A percentile compares a stretch with the other conserved stretches of the same genome.
Conservation (phyloP, 2,797 vertebrate genomes). For the Hyperoplus immaculatus region DNA sequence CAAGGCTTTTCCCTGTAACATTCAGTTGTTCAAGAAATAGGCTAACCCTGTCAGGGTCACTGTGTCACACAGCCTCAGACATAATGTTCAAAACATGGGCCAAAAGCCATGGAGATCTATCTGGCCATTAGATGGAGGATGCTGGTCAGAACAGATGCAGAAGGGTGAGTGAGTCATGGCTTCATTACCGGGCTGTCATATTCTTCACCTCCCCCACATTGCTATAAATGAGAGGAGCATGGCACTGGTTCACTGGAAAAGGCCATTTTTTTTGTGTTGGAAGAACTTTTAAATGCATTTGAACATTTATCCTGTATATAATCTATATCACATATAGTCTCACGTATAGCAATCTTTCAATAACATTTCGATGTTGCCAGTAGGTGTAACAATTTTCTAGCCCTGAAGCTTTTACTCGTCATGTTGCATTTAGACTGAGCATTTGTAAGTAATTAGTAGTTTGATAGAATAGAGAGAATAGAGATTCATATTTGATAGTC, state of each 20-base stretch:
- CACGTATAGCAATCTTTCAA: no score
- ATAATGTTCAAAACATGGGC: background rate
- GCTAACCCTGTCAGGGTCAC: background rate
- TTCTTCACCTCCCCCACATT: background rate
- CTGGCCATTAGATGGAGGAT: no score
- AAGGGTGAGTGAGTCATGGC: background rate
- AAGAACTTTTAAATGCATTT: no score
- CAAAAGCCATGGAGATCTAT: no score
- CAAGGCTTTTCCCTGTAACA: no score
- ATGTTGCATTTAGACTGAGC: slow-evolving; percentile 5
- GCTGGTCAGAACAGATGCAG: background rate
- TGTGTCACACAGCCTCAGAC: background rate
- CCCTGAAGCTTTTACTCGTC: slow-evolving; percentile 4
- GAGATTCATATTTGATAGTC: no score
- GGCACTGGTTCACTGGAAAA: background rate
- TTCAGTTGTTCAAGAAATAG: background rate
- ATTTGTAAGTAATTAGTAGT: no score
- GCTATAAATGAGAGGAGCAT: background rate
- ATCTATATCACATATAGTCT: no score
- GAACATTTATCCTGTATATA: no score
- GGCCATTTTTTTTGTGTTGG: background rate
- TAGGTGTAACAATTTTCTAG: background rate
- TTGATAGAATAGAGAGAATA: no score
- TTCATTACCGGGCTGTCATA: background rate
- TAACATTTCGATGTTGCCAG: background rate